Conservation (phyloP, 2,113 vertebrate genomes). For the Pagrus major region DNA sequence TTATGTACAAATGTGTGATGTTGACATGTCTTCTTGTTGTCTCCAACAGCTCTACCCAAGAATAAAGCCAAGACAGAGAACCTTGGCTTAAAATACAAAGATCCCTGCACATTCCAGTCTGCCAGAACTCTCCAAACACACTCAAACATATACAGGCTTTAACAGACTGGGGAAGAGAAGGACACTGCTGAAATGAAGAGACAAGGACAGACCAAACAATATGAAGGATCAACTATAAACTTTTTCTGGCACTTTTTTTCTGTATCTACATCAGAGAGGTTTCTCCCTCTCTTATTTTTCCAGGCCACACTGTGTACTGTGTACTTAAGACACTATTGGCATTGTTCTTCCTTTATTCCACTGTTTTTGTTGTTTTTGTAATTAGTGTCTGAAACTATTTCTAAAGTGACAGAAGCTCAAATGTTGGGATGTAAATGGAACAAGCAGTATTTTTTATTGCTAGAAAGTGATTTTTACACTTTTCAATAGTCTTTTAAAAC, state of each 20-base stretch:
- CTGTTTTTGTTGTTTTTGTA: conserved; percentile 46
- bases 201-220: conserved; percentile 66
- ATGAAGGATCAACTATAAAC: conserved; percentile 82
- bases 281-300: conserved; percentile 48
- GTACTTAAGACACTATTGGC: conserved; percentile 40
- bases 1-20: not conserved
- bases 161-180: conserved; percentile 44
- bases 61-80: conserved; percentile 97
- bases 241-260: conserved; percentile 78
- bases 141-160: conserved; percentile 37
- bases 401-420: conserved; percentile 39
- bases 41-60: conserved; percentile 92
- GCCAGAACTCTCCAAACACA: conserved; percentile 35
- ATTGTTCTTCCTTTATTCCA: conserved; percentile 51
- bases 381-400: conserved; percentile 45
- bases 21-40: conserved; percentile 22
- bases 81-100: conserved; percentile 87
- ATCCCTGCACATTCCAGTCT: conserved; percentile 48
- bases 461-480: conserved; percentile 54
- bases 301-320: conserved; percentile 47
- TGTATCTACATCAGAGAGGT: conserved; percentile 49
- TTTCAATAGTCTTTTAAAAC: conserved; percentile 43
- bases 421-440: conserved; percentile 62
- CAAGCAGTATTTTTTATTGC: conserved; percentile 74
- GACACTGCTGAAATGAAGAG: conserved; percentile 65